Evolutionary conservation across 2,888 invertebrate species (phyloP).

Genomic region (Melanostoma mellinum): DNA sequence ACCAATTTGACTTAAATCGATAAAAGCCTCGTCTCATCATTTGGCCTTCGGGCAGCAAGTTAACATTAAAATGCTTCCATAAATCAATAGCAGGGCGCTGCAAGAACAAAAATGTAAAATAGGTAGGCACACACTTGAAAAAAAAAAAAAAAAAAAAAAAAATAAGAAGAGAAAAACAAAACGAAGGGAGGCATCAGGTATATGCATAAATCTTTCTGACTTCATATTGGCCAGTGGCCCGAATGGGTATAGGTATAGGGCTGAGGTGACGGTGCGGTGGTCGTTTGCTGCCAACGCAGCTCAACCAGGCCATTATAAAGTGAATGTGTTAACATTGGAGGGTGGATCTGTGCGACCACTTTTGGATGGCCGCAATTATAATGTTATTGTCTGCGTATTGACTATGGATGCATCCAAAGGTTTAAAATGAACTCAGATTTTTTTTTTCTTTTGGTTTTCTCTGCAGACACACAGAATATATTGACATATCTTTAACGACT

Average conservation of each 20-base stretch:
- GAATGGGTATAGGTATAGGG: neutral
- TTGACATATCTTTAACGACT: too few relatives aligned
- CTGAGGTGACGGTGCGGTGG: conserved; percentile 16
- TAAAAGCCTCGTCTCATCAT: conserved; percentile 69
- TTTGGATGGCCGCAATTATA: conserved; percentile 64
- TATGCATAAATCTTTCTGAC: conserved; percentile 52
- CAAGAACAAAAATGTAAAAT: conserved; percentile 9
- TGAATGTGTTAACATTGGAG: conserved; percentile 59
- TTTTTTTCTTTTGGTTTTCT: neutral
- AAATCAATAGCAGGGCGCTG: conserved; percentile 61
- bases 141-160: neutral
- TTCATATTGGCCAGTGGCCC: conserved; percentile 48
- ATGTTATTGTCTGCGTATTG: conserved; percentile 38
- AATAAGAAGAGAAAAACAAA: conserved; percentile 15
- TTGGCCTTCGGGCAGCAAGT: conserved; percentile 64
- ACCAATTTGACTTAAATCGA: conserved; percentile 70
- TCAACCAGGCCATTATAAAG: conserved; percentile 40
- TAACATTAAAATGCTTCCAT: conserved; percentile 69
- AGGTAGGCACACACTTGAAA: conserved; percentile 20
- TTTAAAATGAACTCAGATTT: conserved; percentile 9
- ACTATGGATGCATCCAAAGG: neutral
- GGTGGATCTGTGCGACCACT: conserved; percentile 64
- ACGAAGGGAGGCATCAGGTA: conserved; percentile 37
- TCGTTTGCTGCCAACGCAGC: conserved; percentile 14
- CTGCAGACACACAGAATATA: conserved; percentile 11